Conservation (phyloP, 2,888 invertebrate genomes). For the Flexamia atlantica region DNA sequence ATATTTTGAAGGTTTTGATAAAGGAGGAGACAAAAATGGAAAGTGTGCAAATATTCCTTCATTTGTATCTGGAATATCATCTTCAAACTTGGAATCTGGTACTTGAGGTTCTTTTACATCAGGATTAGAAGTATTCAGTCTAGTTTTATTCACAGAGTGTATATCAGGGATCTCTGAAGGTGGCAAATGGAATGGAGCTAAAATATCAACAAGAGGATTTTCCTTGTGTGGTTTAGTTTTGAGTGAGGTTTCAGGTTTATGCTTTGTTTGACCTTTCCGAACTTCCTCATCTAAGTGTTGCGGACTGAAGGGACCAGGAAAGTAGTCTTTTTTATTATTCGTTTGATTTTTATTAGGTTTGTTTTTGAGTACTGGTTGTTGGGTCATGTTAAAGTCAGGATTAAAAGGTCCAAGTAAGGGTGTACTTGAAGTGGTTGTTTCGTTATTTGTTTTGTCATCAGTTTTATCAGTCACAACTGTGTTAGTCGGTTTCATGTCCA, state of each 20-base stretch:
- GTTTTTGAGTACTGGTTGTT: slow-evolving; percentile 69
- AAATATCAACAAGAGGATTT: slow-evolving; percentile 62
- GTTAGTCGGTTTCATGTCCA: slow-evolving; percentile 59
- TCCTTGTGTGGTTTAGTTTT: slow-evolving; percentile 61
- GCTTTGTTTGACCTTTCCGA: slow-evolving; percentile 55
- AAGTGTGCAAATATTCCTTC: slow-evolving; percentile 60
- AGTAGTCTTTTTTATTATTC: slow-evolving; percentile 65
- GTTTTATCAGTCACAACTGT: slow-evolving; percentile 55
- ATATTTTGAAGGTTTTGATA: slow-evolving; percentile 60
- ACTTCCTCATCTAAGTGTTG: slow-evolving; percentile 64
- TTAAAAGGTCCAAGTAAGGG: slow-evolving; percentile 75
- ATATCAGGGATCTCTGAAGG: slow-evolving; percentile 40
- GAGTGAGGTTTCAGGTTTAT: slow-evolving; percentile 48
- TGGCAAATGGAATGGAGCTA: slow-evolving; percentile 65
- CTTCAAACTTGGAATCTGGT: slow-evolving; percentile 63
- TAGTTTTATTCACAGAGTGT: not conserved
- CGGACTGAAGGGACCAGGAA: slow-evolving; percentile 67
- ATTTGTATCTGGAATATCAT: slow-evolving; percentile 62
- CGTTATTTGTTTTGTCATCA: slow-evolving; percentile 53
- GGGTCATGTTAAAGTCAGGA: slow-evolving; percentile 72
- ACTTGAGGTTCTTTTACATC: slow-evolving; percentile 3
- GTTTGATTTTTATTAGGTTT: slow-evolving; percentile 68
- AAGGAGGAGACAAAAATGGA: slow-evolving; percentile 58
- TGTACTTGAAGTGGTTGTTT: slow-evolving; percentile 48
- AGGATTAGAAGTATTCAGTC: not conserved